Base-by-base conservation (phyloP, 2,113 vertebrate species). In the Tiliqua scincoides region DNA sequence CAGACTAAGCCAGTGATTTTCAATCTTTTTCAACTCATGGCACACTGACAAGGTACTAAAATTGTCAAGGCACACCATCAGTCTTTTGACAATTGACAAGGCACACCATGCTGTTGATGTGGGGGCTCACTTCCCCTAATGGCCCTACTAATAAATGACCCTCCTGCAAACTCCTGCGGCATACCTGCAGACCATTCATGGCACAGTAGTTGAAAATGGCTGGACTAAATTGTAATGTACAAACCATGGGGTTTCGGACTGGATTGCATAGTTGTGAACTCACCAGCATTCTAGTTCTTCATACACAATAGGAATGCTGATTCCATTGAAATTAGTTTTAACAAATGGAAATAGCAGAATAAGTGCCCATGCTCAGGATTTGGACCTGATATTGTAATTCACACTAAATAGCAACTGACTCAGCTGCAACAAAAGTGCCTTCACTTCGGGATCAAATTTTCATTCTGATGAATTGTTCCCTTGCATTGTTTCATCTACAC, bases 381-480 rank as follows among this genome's bases (percentile, higher is more conserved):
- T 61, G 25, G 8, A 12, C 37, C 21, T 62, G 25, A 62, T 20
- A 76, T 0, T 27, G n/a, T 0, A 72, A 73, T 68, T 1, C 71
- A 4, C 74, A 35, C 7, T 61, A 35, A 18, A 63, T 27, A 40
- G 2, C 43, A 75, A 3, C 18, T 21, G 76, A 17, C 43, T 74
- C 17, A 35, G 48, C 27, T 54, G 17, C 52, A 78, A 90, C 61
- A 10, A 32, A 1, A 67, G 0, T 30, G 12, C 32, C 9, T 59
- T 5, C 1, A 23, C 6, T 15, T 1, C 78, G 1, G 17, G 8
- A 1, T 48, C 78, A 1, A 0, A 63, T 14, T 43, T 65, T 77
- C 73, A 0, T 0, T 5, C 37, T 17, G 9, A 32, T 18, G 18
- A n/a, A 11, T 2, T 67, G n/a, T 0, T 3, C 0, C 11, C 7